Evolutionary conservation across 2,888 invertebrate genomes (phyloP), one percentile per base, ranked within the genome.

Genomic region (Malacosoma neustria): DNA sequence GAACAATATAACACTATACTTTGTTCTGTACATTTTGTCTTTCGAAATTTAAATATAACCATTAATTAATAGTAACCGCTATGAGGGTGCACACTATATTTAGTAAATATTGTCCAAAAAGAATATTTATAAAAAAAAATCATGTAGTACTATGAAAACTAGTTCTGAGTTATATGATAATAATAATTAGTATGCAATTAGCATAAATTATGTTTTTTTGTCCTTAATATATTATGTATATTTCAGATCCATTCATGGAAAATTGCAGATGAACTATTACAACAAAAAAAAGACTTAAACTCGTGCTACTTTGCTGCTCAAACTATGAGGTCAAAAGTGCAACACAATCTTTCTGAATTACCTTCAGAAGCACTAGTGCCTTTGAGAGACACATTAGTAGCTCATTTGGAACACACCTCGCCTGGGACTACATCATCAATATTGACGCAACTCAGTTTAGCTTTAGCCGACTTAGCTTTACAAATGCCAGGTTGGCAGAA

Each of bases 221-320:
- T 22, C n/a, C n/a, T n/a, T 22, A 7, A 22, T 5, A 22, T 7
- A 22, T 22, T 22, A 37, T 48, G 35, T 45, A 43, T 48, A 50
- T 72, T 73, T 36, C 79, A 99, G 98, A 93, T 98, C 38, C 95
- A 92, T 73, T 97, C 99, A 11, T 99, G 99, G 99, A 95, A 95
- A 66, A 91, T 98, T 54, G 94, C 98, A 5, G 98, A 99, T 72
- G 95, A 97, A 72, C 88, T 99, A 48, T 85, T 99, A 37, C 94
- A 94, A 51, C 91, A 94, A 55, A 96, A 97, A 64, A 89, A 92
- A 46, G 95, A 97, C 73, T 77, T 96, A 44, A 93, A 97, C 59
- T 96, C 97, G 3, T 97, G 97, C 75, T 98, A 98, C 69, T 99
- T 99, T 85, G 99, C 98, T 34, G 98, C 99, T 7, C 99, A 99